Conservation (phyloP, 2,797 vertebrate species). For the Dipus sagitta region DNA sequence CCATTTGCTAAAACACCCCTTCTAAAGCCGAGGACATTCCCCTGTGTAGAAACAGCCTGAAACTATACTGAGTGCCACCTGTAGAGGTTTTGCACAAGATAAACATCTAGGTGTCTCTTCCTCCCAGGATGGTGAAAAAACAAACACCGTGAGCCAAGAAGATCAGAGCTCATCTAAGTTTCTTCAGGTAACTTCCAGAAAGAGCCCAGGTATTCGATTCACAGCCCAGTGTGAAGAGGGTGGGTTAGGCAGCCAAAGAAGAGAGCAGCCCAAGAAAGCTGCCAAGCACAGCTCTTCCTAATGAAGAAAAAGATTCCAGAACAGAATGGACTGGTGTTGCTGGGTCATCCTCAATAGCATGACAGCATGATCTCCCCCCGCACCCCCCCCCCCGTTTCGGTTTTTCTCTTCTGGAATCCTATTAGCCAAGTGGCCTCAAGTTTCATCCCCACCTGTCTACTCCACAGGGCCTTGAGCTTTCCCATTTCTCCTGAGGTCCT, state of each 20-base stretch:
- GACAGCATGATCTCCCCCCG: background rate
- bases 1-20: background rate
- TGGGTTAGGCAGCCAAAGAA: accelerated
- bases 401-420: background rate
- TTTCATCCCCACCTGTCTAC: background rate
- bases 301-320: background rate
- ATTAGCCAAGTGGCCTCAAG: background rate
- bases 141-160: accelerated
- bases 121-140: background rate
- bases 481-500: background rate
- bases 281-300: accelerated
- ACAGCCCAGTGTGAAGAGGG: background rate
- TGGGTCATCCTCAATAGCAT: no score
- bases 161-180: background rate
- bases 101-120: background rate
- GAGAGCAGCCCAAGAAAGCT: background rate
- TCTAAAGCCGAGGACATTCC: background rate
- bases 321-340: no score
- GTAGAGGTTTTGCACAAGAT: background rate
- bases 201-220: no score
- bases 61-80: background rate
- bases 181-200: background rate
- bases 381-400: accelerated
- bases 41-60: background rate
- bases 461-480: background rate